Evolutionary conservation across 2,888 invertebrate genomes (phyloP).

Genomic region (Penaeus monodon): DNA sequence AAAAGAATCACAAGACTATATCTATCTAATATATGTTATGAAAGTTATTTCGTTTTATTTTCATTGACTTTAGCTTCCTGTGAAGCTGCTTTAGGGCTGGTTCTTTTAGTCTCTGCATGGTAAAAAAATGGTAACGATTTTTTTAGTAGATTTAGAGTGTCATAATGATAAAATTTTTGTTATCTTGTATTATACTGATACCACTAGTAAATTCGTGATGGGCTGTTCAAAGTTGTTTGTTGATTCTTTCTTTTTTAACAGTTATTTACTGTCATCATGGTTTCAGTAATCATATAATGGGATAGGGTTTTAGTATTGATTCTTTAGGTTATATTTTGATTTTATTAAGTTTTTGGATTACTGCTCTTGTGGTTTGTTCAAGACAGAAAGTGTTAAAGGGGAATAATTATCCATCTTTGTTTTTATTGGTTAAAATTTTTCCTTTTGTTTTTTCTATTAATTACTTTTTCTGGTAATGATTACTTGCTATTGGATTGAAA

Average conservation of each 20-base stretch:
- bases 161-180: background rate
- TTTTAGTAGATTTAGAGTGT: background rate
- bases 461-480: constrained; percentile 10
- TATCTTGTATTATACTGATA: background rate
- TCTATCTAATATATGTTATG: background rate
- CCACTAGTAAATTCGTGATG: too few species aligned
- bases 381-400: background rate
- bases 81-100: background rate
- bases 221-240: too few species aligned
- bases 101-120: background rate
- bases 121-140: background rate
- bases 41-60: background rate
- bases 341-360: constrained; percentile 2
- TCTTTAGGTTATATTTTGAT: background rate
- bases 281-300: too few species aligned
- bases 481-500: constrained; percentile 25
- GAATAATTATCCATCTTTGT: background rate
- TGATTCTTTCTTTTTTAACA: too few species aligned
- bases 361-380: background rate
- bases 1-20: background rate
- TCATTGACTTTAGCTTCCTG: background rate
- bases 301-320: background rate
- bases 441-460: background rate
- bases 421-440: background rate
- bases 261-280: too few species aligned